Evolutionary conservation across 2,888 invertebrate genomes (phyloP), one percentile per base, ranked within the genome.

Genomic region (Syrphus vitripennis): DNA sequence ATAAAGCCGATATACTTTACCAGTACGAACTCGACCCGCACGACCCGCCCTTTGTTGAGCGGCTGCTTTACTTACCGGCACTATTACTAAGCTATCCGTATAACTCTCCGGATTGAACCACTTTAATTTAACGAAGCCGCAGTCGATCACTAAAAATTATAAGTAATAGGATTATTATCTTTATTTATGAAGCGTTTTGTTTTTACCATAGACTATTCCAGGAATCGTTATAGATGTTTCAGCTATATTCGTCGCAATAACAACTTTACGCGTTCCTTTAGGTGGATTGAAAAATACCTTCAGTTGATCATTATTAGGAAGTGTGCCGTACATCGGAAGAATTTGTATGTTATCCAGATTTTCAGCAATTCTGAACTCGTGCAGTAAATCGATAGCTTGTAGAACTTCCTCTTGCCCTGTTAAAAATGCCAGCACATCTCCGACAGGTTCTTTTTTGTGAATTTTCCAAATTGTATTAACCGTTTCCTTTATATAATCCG

Each of bases 211-310:
- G 34, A 96, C 96, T 87, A 99, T 95, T 26, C 98, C 98, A 4
- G 97, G 96, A 89, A 99, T 98, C 0, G 99, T 99, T 19, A 99
- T 95, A 1, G 98, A 98, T 0, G 99, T 97, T 93, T 99, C 99
- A 0, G 99, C 99, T 70, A 99, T 97, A 90, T 99, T 99, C 0
- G 99, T 99, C 0, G 99, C 97, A 4, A 99, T 93, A 0, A 99
- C 95, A 24, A 99, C 95, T 93, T 99, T 99, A 31, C 99, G 93
- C 0, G 95, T 94, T 37, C 95, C 95, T 84, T 94, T 94, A 0
- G 95, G 95, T 0, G 95, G 94, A 10, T 93, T 93, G 89, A 96
- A 95, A 91, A 98, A 98, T 1, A 97, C 98, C 90, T 96, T 96
- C 78, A 97, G 91, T 91, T 97, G 96, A 83, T 97, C 96, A 53